These are phyloP conservation scores for Rousettus madagascariensis DNA, from an alignment of 2,797 vertebrate genomes.

Conservation along the genomic window DNA sequence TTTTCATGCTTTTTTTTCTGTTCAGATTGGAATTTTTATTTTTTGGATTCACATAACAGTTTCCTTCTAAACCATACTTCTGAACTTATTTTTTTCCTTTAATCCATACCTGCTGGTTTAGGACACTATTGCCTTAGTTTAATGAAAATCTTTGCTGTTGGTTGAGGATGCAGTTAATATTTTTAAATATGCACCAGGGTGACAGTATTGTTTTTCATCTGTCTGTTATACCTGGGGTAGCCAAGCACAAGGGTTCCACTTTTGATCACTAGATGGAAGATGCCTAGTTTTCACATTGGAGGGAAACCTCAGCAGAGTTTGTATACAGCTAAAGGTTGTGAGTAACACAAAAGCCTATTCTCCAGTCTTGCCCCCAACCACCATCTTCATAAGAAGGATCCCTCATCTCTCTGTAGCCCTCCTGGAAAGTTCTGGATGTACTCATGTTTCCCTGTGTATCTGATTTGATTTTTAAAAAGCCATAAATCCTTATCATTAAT, in stretches of 20 bases:
- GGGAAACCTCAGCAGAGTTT: neutral
- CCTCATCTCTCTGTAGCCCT: too few species aligned
- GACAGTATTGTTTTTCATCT: neutral
- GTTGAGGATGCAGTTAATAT: neutral
- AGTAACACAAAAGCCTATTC: neutral
- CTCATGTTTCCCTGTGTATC: neutral
- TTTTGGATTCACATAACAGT: neutral
- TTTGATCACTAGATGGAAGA: neutral
- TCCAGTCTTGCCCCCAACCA: neutral
- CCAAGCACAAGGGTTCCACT: neutral
- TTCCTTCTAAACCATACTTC: conserved; percentile 36
- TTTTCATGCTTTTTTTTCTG: neutral
- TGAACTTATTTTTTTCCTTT: neutral
- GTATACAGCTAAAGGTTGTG: neutral
- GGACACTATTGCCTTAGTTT: neutral
- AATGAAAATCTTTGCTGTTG: neutral
- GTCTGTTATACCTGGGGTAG: neutral
- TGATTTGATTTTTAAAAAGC: neutral
- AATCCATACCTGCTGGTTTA: neutral
- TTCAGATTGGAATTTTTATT: neutral
- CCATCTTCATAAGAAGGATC: neutral
- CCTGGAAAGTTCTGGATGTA: neutral
- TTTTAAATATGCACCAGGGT: rapidly evolving
- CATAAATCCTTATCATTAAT: neutral
- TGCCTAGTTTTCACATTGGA: neutral